phyloP scores from a whole-genome alignment of 2,888 invertebrate genomes.

The Scaptomyza polygonia region DNA sequence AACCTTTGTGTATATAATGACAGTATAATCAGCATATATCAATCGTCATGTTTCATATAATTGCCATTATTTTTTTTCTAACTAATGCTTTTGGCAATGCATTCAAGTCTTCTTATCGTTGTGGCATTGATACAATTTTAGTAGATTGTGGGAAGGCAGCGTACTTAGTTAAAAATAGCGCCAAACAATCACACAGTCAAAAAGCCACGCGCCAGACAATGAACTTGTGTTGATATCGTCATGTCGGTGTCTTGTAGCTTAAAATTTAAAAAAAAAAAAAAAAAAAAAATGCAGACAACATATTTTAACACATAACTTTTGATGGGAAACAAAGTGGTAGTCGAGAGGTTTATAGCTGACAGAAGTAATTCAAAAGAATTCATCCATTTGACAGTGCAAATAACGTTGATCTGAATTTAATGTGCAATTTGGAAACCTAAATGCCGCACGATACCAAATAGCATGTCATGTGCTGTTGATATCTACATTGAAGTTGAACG shows the following conservation, averaged over 20 bases:
- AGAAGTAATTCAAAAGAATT: conserved; percentile 64
- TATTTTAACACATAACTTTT: conserved; percentile 2
- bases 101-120: background rate
- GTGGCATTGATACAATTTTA: conserved; percentile 15
- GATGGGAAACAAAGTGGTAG: background rate
- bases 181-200: background rate
- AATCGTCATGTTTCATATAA: too few relatives aligned
- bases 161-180: conserved; percentile 2
- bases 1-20: too few relatives aligned
- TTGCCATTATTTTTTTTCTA: background rate
- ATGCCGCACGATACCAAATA: conserved; percentile 52
- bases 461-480: conserved; percentile 68
- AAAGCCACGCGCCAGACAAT: conserved; percentile 12
- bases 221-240: background rate
- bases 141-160: conserved; percentile 31
- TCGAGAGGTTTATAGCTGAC: background rate
- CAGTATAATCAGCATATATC: too few relatives aligned
- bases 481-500: conserved; percentile 29
- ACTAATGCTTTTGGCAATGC: background rate
- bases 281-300: too few relatives aligned
- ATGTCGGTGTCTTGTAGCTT: background rate
- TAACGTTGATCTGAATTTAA: conserved; percentile 22
- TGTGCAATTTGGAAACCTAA: conserved; percentile 50
- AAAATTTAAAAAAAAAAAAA: background rate
- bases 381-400: conserved; percentile 54